Evolutionary conservation across 2,888 invertebrate genomes (phyloP).

Genomic region (Drosophila peninsularis): DNA sequence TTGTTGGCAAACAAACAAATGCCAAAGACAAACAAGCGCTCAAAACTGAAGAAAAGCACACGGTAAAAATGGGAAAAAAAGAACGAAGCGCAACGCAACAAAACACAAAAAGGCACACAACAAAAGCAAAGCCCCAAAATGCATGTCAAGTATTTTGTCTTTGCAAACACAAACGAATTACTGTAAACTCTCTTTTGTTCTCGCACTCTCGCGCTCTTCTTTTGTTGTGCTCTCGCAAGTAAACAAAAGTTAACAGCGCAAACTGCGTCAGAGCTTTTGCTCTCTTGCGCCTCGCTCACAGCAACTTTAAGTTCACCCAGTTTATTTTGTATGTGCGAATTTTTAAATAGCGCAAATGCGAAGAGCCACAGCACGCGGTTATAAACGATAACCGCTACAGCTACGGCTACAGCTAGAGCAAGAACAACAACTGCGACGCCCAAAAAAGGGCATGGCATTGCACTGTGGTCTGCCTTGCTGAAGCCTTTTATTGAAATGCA

Average conservation of each 20-base stretch:
- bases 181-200: conserved; percentile 27
- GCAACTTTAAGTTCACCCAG: conserved; percentile 70
- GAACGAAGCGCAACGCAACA: conserved; percentile 5
- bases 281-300: conserved; percentile 34
- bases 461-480: conserved; percentile 22
- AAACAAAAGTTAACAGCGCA: conserved; percentile 54
- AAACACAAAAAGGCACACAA: conserved; percentile 12
- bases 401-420: conserved; percentile 33
- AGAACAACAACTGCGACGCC: conserved; percentile 46
- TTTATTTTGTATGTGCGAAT: conserved; percentile 46
- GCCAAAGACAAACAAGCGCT: conserved; percentile 63
- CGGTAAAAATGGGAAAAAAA: conserved; percentile 17
- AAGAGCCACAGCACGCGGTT: conserved; percentile 65
- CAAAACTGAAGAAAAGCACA: conserved; percentile 13
- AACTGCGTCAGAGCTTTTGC: conserved; percentile 29
- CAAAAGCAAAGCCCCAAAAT: conserved; percentile 27
- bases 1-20: conserved; percentile 58
- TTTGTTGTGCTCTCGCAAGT: conserved; percentile 27
- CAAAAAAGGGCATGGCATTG: conserved; percentile 70
- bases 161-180: conserved; percentile 47
- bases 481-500: conserved; percentile 7
- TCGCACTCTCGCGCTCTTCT: neutral
- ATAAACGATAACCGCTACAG: conserved; percentile 39
- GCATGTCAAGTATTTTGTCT: conserved; percentile 50
- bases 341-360: conserved; percentile 54